Percentiles rank a stretch among this genome's conserved stretches.
Evolutionary conservation across 30 jellyfish, hydroid and myxozoan species (phyloP).

Genomic region (Turritopsis rubra): DNA sequence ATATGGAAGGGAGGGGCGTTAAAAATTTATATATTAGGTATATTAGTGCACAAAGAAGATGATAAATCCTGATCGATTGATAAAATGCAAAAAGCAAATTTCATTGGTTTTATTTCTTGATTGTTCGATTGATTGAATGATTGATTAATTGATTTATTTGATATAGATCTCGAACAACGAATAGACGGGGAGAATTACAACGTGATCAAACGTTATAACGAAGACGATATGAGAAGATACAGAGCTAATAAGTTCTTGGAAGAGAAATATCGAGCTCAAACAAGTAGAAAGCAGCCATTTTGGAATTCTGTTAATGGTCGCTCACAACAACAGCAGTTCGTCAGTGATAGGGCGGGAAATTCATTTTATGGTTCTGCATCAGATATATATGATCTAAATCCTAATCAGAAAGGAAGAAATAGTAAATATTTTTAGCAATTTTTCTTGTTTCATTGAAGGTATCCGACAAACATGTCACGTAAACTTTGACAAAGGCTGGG

Average conservation of each 20-base stretch:
- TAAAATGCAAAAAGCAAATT: no score
- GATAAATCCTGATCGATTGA: no score
- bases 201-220: not conserved
- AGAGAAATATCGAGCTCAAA: not conserved
- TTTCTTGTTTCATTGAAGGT: not conserved
- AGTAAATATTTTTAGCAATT: not conserved
- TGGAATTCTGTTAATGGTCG: not conserved
- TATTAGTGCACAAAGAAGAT: no score
- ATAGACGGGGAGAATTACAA: not conserved
- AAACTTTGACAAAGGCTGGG: not conserved
- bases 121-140: no score
- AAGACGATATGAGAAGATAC: not conserved
- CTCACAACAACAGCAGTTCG: not conserved
- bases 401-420: not conserved
- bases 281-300: not conserved
- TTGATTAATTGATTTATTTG: no score
- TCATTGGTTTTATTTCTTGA: no score
- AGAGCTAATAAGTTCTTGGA: not conserved
- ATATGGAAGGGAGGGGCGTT: no score
- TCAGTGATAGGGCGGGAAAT: not conserved
- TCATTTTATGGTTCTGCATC: not conserved
- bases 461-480: not conserved
- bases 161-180: conserved; percentile 2
- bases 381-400: not conserved
- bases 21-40: no score